Evolutionary conservation across 2,113 vertebrate genomes (phyloP).

Genomic region (Lophius piscatorius): DNA sequence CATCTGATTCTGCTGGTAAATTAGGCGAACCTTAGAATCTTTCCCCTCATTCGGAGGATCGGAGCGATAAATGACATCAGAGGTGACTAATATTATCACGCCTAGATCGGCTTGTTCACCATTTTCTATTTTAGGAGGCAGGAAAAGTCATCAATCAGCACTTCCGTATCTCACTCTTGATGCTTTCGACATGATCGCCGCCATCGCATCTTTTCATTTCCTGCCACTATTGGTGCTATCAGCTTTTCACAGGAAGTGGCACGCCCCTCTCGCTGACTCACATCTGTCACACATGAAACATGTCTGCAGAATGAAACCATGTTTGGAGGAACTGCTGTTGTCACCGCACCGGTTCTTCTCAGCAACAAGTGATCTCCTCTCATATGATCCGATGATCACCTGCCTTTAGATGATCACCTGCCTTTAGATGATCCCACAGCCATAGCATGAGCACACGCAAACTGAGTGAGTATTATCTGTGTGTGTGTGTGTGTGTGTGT

Average conservation of each 20-base stretch:
- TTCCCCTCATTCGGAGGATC: too few relatives aligned
- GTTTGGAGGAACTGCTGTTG: slow-evolving; percentile 36
- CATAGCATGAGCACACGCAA: slow-evolving; percentile 69
- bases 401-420: slow-evolving; percentile 13
- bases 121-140: slow-evolving; percentile 2
- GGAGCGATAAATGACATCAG: not conserved
- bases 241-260: slow-evolving; percentile 73
- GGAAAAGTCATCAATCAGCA: slow-evolving; percentile 4
- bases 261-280: slow-evolving; percentile 13
- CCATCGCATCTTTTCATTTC: slow-evolving; percentile 47
- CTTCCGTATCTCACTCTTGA: not conserved
- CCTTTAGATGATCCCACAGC: slow-evolving; percentile 7
- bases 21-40: not conserved
- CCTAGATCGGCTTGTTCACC: slow-evolving; percentile 7
- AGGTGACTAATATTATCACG: not conserved
- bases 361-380: slow-evolving; percentile 1
- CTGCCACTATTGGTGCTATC: slow-evolving; percentile 30
- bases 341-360: not conserved
- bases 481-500: slow-evolving; percentile 25
- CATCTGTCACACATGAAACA: slow-evolving; percentile 23
- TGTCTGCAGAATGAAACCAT: slow-evolving; percentile 11
- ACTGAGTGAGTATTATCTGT: slow-evolving; percentile 63
- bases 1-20: not conserved
- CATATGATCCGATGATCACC: slow-evolving; percentile 3
- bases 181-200: not conserved